These are phyloP conservation scores for Eptesicus fuscus DNA, from an alignment of 2,113 vertebrate genomes.

Conservation along the genomic window DNA sequence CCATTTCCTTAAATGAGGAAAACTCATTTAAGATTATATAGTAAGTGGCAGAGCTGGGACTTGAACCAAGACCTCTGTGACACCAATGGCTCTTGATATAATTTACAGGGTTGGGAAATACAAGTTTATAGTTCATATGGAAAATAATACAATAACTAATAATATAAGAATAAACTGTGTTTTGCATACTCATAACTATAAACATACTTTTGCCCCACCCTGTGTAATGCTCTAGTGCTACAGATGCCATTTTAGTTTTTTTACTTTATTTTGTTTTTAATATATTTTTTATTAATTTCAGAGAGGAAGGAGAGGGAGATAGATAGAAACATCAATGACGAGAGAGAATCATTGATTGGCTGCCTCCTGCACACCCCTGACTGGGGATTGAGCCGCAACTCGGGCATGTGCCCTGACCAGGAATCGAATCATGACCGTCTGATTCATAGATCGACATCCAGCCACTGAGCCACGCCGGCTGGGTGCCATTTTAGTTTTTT, in stretches of 20 bases:
- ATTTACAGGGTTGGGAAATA: not conserved
- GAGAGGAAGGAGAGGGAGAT: too few relatives aligned
- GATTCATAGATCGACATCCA: too few relatives aligned
- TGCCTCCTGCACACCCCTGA: too few relatives aligned
- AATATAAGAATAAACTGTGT: not conserved
- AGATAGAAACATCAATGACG: too few relatives aligned
- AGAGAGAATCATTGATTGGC: too few relatives aligned
- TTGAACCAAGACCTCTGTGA: conserved; percentile 1
- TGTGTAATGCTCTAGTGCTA: not conserved
- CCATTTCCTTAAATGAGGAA: conserved; percentile 3
- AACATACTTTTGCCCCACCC: not conserved
- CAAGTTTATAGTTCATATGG: not conserved
- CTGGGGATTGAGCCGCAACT: too few relatives aligned
- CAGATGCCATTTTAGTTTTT: not conserved
- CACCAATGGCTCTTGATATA: not conserved
- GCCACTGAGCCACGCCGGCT: too few relatives aligned
- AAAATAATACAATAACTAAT: not conserved
- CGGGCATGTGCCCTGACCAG: too few relatives aligned
- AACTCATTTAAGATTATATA: not conserved
- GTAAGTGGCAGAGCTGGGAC: not conserved
- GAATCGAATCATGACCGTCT: too few relatives aligned
- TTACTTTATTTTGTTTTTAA: too few relatives aligned
- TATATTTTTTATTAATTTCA: too few relatives aligned
- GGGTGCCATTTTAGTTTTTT: not conserved
- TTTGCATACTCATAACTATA: not conserved